These are phyloP conservation scores for Acrocephalus arundinaceus DNA, from an alignment of 2,113 vertebrate species.

Conservation along the genomic window DNA sequence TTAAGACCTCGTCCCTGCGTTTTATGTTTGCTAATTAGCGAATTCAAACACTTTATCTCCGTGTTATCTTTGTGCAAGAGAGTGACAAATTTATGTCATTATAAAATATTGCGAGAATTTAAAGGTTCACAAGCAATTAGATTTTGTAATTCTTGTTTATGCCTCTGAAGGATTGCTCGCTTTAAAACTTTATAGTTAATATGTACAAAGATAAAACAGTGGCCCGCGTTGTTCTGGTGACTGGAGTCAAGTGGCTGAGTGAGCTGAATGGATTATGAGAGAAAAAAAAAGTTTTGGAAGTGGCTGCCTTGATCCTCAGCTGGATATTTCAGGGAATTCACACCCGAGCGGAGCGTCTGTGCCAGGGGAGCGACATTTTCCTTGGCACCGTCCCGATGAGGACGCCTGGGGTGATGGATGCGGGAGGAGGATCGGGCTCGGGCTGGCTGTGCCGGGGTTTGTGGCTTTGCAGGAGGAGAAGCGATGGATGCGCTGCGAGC, in stretches of 20 bases:
- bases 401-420: rapidly evolving
- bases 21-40: slow-evolving; percentile 34
- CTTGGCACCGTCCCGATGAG: rapidly evolving
- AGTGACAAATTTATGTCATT: slow-evolving; percentile 41
- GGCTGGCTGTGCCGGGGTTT: neutral
- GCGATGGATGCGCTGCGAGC: neutral
- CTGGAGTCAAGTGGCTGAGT: neutral
- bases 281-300: neutral
- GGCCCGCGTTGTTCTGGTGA: neutral
- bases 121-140: slow-evolving; percentile 42
- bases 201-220: neutral
- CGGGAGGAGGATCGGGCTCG: neutral
- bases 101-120: neutral
- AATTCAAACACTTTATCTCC: slow-evolving; percentile 18
- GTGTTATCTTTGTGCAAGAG: slow-evolving; percentile 47
- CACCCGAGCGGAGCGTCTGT: neutral
- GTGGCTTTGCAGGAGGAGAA: rapidly evolving
- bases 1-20: neutral
- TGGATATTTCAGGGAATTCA: neutral
- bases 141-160: slow-evolving; percentile 43
- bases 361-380: rapidly evolving
- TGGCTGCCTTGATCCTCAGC: neutral
- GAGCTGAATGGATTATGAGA: neutral
- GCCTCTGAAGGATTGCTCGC: slow-evolving; percentile 5
- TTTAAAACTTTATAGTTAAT: slow-evolving; percentile 3